A percentile compares a stretch with the other conserved stretches of the same genome.
phyloP scores from a whole-genome alignment of 2,888 invertebrate genomes.

The Octodonta nipae region DNA sequence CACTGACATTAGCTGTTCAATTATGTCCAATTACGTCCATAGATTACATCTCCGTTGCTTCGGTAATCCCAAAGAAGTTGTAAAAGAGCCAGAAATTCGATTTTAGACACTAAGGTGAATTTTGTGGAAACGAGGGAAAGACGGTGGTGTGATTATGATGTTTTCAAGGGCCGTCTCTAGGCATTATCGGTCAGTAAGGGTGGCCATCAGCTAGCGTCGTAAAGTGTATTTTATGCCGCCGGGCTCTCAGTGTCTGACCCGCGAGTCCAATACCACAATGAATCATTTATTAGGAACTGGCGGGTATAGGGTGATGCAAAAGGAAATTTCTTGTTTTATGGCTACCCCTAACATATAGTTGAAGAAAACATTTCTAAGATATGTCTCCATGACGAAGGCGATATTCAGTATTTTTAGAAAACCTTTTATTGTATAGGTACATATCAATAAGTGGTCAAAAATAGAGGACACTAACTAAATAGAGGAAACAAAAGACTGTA shows the following conservation, averaged over 20 bases:
- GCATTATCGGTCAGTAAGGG: conserved; percentile 33
- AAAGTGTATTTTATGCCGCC: conserved; percentile 20
- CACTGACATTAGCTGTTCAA: conserved; percentile 22
- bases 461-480: no score
- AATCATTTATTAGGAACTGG: conserved; percentile 29
- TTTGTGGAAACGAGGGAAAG: conserved; percentile 19
- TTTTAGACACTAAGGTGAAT: conserved; percentile 20
- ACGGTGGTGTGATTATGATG: conserved; percentile 23
- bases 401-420: no score
- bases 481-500: no score
- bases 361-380: not conserved
- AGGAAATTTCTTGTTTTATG: not conserved
- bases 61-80: conserved; percentile 26
- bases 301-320: no score
- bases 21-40: conserved; percentile 25
- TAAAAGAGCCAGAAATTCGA: conserved; percentile 23
- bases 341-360: not conserved
- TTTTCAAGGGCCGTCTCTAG: conserved; percentile 17
- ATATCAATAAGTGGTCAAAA: no score
- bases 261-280: conserved; percentile 26
- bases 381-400: not conserved
- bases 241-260: conserved; percentile 20
- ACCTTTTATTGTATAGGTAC: no score
- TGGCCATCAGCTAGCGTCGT: conserved; percentile 30
- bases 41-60: conserved; percentile 20